Conservation (phyloP, 2,888 invertebrate species). For the Leptopilina drosophilae region DNA sequence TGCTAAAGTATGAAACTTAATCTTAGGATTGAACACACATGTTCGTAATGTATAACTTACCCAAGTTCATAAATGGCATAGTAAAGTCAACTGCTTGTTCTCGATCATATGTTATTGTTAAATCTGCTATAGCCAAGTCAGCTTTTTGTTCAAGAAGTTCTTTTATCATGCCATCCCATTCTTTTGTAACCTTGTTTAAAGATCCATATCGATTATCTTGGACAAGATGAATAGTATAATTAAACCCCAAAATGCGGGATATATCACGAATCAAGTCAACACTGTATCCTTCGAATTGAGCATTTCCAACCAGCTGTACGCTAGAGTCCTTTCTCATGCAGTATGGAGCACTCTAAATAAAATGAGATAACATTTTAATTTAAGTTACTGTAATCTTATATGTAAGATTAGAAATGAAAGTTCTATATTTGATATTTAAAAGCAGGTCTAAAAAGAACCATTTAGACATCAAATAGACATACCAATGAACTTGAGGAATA, state of each 20-base stretch:
- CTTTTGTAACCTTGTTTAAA: conserved; percentile 88
- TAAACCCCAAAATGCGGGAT: conserved; percentile 90
- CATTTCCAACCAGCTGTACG: conserved; percentile 90
- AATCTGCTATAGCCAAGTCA: conserved; percentile 96
- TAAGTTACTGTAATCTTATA: no score
- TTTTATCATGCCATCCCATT: conserved; percentile 95
- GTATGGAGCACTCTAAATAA: conserved; percentile 92
- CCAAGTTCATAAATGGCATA: conserved; percentile 98
- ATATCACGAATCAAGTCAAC: conserved; percentile 96
- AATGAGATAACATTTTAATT: conserved; percentile 12
- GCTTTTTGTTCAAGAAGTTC: conserved; percentile 93
- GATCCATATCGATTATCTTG: conserved; percentile 93
- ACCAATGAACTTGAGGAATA: no score
- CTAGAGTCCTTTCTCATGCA: conserved; percentile 95
- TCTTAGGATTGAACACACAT: no score
- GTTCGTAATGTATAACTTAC: conserved; percentile 73
- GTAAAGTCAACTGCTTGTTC: conserved; percentile 87
- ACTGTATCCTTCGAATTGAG: conserved; percentile 96
- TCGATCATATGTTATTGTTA: conserved; percentile 97
- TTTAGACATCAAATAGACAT: no score
- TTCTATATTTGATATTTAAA: no score
- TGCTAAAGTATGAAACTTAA: no score
- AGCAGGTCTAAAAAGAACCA: no score
- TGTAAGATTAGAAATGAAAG: no score
- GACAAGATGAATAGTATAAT: conserved; percentile 90